Evolutionary conservation across 2,888 invertebrate genomes (phyloP), one percentile per base, ranked within the genome.

Genomic region (Geophilus truncorum): DNA sequence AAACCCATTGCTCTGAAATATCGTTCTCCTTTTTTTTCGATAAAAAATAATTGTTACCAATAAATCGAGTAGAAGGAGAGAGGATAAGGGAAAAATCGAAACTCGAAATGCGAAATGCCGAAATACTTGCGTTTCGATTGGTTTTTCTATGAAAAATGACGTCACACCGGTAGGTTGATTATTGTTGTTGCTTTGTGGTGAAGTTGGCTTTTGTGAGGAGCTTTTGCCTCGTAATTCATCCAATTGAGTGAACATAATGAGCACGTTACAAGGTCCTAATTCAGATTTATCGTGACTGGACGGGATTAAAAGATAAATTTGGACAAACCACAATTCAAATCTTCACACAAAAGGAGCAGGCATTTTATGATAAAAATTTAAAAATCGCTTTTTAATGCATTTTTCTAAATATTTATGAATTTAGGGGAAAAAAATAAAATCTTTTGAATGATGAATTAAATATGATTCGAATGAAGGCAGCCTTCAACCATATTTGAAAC

Each of bases 161-260:
- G 70, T 70, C 70, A 70, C 28, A 51, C 51, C 51, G 18, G 7
- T 25, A 25, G 7, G 70, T 18, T 51, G 25, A 70, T 70, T 70
- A 28, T 70, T 28, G 28, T n/a, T n/a, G n/a, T n/a, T 70, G 70
- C 70, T 70, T 70, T 70, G 70, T n/a, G 70, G 70, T 70, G n/a
- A 70, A 70, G 70, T 70, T 70, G 70, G 70, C 70, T 70, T 70
- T 70, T 70, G 70, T 70, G 70, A 25, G 70, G 25, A 70, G 70
- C 70, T 70, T 70, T 70, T 28, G 70, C 70, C 21, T 70, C 70
- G 28, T 70, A 70, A 70, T 70, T 70, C 70, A 70, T 70, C 28
- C 70, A 70, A 70, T 70, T 70, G 70, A 70, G 70, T 70, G 70
- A 70, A 70, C 70, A 70, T 70, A 70, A 70, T 70, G 70, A 70